A percentile compares a stretch with the other conserved stretches of the same genome.
Conservation (phyloP, 2,113 vertebrate species). For the Cyprinus carpio region DNA sequence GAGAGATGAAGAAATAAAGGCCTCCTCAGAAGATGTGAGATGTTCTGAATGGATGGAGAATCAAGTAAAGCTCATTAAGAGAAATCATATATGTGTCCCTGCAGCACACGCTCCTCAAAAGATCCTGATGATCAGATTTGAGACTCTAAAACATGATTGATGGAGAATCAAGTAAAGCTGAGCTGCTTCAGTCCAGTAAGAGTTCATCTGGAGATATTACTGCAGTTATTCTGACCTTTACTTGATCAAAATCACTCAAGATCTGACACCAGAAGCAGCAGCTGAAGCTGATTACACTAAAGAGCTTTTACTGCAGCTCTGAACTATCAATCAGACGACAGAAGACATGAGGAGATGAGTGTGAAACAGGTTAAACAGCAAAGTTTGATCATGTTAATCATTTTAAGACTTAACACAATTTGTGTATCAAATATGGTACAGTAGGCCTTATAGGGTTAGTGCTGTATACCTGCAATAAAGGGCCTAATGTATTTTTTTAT, state of each 20-base stretch:
- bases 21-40: not conserved
- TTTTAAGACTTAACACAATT: not conserved
- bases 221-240: not conserved
- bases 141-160: not conserved
- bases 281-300: not conserved
- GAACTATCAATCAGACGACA: too few relatives aligned
- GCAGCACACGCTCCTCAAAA: not conserved
- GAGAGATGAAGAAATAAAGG: not conserved
- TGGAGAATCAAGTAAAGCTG: too few relatives aligned
- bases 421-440: not conserved
- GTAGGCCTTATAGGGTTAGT: not conserved
- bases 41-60: too few relatives aligned
- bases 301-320: not conserved
- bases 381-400: not conserved
- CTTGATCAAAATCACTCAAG: too few relatives aligned
- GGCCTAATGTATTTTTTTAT: not conserved
- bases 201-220: too few relatives aligned
- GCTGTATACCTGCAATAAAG: not conserved
- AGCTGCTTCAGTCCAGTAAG: too few relatives aligned
- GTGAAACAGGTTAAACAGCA: not conserved
- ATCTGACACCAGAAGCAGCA: too few relatives aligned
- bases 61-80: too few relatives aligned
- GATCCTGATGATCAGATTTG: not conserved
- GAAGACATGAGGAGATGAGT: not conserved
- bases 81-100: too few relatives aligned